Conservation (phyloP, 1,140 invertebrate genomes). For the Asobara japonica region DNA sequence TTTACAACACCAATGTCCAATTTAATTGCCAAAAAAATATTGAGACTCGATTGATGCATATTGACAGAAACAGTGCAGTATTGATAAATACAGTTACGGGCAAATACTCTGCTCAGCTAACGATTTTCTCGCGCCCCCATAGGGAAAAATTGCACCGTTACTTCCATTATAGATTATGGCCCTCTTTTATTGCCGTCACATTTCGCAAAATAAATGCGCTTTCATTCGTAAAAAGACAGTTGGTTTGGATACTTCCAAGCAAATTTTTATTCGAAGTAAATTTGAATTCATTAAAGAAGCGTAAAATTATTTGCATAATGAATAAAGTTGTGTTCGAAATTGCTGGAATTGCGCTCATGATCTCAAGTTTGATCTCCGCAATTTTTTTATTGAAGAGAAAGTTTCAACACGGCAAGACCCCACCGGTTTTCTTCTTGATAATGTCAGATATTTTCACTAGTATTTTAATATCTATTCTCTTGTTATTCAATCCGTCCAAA, state of each 20-base stretch:
- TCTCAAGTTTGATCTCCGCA: constrained; percentile 29
- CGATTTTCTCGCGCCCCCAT: constrained; percentile 2
- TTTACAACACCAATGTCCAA: too few relatives aligned
- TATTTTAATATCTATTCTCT: constrained; percentile 30
- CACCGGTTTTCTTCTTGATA: constrained; percentile 21
- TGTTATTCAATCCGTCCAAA: constrained; percentile 31
- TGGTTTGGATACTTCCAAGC: not conserved
- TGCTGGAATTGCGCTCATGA: constrained; percentile 27
- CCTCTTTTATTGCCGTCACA: not conserved
- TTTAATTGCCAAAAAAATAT: too few relatives aligned
- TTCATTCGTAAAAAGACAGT: not conserved
- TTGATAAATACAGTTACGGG: too few relatives aligned
- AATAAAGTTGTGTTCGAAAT: constrained; percentile 21
- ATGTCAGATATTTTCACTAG: constrained; percentile 37
- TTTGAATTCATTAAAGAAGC: not conserved
- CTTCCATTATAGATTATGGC: not conserved
- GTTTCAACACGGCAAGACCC: constrained; percentile 12
- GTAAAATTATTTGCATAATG: constrained; percentile 22
- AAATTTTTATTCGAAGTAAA: not conserved
- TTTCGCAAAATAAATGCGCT: not conserved
- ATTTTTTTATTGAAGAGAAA: constrained; percentile 30
- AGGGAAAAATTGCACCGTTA: not conserved
- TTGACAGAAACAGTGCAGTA: not conserved
- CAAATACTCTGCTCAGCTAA: too few relatives aligned
- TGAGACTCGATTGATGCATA: too few relatives aligned